These are phyloP conservation scores for Lithophane leautieri DNA, from an alignment of 2,888 invertebrate species.

Conservation along the genomic window DNA sequence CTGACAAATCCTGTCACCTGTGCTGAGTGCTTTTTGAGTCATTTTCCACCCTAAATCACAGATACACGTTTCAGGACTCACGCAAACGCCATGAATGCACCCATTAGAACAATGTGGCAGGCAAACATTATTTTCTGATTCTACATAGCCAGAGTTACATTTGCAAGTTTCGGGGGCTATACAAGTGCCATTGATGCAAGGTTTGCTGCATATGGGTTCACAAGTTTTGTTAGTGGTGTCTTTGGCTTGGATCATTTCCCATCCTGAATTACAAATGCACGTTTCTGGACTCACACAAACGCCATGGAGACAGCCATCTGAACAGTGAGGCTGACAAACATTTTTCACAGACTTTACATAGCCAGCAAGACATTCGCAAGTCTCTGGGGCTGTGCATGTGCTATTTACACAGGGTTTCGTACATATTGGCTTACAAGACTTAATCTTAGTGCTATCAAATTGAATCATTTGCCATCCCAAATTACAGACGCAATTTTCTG, in stretches of 20 bases:
- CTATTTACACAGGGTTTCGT: constrained; percentile 31
- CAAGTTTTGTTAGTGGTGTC: not conserved
- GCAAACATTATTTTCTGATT: constrained; percentile 22
- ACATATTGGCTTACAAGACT: constrained; percentile 41
- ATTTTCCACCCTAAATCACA: constrained; percentile 35
- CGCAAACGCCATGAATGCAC: constrained; percentile 30
- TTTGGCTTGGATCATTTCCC: constrained; percentile 5
- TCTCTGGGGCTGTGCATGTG: constrained; percentile 36
- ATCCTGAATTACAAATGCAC: constrained; percentile 30
- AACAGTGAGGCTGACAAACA: constrained; percentile 36
- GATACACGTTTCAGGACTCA: constrained; percentile 30
- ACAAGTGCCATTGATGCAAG: constrained; percentile 37
- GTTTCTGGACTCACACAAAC: constrained; percentile 6
- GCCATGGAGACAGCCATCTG: constrained; percentile 25
- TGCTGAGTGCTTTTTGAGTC: not conserved
- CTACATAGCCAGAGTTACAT: constrained; percentile 30
- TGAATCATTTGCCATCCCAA: constrained; percentile 36
- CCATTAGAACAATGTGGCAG: constrained; percentile 33
- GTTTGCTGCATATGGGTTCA: constrained; percentile 24
- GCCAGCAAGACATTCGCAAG: constrained; percentile 41
- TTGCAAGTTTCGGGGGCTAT: constrained; percentile 45
- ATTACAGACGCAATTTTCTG: constrained; percentile 30
- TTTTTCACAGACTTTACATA: constrained; percentile 8
- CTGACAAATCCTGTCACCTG: not conserved
- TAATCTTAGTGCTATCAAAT: not conserved